Base-by-base conservation (phyloP, 2,113 vertebrate species). In the Anguilla japonica region DNA sequence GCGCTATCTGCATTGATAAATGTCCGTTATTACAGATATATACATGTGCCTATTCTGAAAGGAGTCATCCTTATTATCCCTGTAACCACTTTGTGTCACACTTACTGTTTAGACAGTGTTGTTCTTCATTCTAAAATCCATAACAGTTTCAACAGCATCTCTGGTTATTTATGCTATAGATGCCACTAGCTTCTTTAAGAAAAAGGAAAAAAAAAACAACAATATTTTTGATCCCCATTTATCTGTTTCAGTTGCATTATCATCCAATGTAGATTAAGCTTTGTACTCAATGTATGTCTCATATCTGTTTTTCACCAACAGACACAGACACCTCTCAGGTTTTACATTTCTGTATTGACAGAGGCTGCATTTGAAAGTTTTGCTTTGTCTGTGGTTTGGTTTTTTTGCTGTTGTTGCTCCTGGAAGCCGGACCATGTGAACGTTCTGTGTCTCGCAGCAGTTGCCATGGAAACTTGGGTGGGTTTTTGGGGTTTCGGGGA, bases 381-480 rank as follows among this genome's bases (percentile, higher is more conserved):
- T 26, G 7, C n/a, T 71, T 71, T 71, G 29, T 75, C 13, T 75
- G 7, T 14, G 7, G n/a, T 75, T 75, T 75, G 18, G 2, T n/a
- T 75, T 75, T 75, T 71, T 20, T 60, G 2, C 6, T 60, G 57
- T 4, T 20, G 18, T 63, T 63, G 60, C 4, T 63, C 20, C 60
- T n/a, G 63, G 26, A 71, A 8, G 63, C 1, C 5, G 63, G 22
- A 26, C 63, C 26, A n/a, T 22, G 26, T 71, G 63, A 5, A 11
- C 13, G 22, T 7, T 75, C n/a, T n/a, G 71, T 34, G n/a, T n/a
- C 71, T 75, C 71, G 71, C 71, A 14, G 71, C n/a, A 7, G 71
- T 75, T 34, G 71, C 7, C n/a, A 84, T 78, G 84, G 83, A 85
- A 85, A 87, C 63, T 79, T 56, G 86, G 43, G 82, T 63, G 75